phyloP scores from a whole-genome alignment of 2,888 invertebrate species.

The Latrodectus elegans region DNA sequence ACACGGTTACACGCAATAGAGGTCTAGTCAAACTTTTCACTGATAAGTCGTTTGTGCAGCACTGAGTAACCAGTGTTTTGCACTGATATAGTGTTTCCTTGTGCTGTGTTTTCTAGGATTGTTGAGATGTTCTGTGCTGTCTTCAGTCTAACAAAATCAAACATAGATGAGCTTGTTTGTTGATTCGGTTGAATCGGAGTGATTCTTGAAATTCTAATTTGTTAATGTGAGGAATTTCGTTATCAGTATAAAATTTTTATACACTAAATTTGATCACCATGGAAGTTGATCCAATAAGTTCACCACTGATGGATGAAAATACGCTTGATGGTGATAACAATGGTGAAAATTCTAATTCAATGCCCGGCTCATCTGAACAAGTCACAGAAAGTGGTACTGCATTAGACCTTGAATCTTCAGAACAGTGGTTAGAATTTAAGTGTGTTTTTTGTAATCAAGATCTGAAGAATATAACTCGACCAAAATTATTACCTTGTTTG shows the following conservation, averaged over 20 bases:
- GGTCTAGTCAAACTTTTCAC: neutral
- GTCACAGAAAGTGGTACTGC: slow-evolving; percentile 57
- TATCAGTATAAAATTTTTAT: neutral
- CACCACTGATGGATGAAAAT: slow-evolving; percentile 29
- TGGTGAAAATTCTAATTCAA: slow-evolving; percentile 51
- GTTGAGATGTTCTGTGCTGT: neutral
- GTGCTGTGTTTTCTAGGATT: neutral
- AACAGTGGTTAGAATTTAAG: slow-evolving; percentile 72
- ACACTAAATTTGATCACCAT: neutral
- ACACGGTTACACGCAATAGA: no score
- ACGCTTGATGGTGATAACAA: slow-evolving; percentile 29
- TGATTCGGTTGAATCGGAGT: neutral
- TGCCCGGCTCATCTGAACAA: slow-evolving; percentile 56
- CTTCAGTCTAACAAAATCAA: no score
- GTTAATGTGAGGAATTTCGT: neutral
- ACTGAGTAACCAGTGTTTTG: neutral
- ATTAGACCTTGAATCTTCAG: slow-evolving; percentile 20
- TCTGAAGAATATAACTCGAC: slow-evolving; percentile 78
- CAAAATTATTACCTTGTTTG: slow-evolving; percentile 90
- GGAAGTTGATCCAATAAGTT: slow-evolving; percentile 50
- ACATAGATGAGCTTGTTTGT: no score
- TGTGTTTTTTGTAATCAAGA: slow-evolving; percentile 76
- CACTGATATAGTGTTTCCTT: neutral
- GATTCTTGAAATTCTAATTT: neutral
- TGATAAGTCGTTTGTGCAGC: neutral